Percentiles rank a stretch among this genome's conserved stretches.
phyloP scores from a whole-genome alignment of 2,113 vertebrate genomes.

The Marmota flaviventris region DNA sequence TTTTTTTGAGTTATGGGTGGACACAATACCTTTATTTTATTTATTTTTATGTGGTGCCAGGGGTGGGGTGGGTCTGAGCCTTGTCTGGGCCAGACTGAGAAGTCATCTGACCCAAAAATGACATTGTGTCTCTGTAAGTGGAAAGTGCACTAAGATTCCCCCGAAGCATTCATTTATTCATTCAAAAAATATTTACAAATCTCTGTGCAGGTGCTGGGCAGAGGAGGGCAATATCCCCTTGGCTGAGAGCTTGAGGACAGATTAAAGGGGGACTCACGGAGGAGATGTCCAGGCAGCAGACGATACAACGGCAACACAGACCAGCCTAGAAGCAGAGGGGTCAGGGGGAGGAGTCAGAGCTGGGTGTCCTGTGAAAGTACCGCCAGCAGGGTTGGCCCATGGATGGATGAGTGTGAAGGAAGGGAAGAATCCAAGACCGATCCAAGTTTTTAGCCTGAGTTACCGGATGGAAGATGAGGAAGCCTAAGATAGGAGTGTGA shows the following conservation, averaged over 20 bases:
- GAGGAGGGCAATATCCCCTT: neutral
- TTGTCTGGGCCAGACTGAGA: no score
- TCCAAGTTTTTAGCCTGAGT: neutral
- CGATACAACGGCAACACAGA: neutral
- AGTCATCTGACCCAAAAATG: neutral
- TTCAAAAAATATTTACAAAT: neutral
- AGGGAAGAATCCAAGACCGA: neutral
- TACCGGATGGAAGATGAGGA: neutral
- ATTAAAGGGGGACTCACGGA: neutral
- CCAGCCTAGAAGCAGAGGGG: neutral
- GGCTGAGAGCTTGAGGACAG: neutral
- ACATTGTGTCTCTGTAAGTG: neutral
- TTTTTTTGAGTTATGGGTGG: no score
- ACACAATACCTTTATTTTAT: no score
- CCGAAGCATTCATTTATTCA: neutral
- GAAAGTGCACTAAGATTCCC: no score
- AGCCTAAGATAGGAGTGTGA: neutral
- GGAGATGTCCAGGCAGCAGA: neutral
- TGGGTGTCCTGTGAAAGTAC: neutral
- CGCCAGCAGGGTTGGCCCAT: neutral
- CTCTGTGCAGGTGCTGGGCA: neutral
- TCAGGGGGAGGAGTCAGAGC: neutral
- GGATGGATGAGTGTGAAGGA: neutral
- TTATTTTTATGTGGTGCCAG: no score
- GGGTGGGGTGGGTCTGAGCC: no score